These are phyloP conservation scores for Chaunax sp. DNA, from an alignment of 2,797 vertebrate genomes.

Conservation along the genomic window DNA sequence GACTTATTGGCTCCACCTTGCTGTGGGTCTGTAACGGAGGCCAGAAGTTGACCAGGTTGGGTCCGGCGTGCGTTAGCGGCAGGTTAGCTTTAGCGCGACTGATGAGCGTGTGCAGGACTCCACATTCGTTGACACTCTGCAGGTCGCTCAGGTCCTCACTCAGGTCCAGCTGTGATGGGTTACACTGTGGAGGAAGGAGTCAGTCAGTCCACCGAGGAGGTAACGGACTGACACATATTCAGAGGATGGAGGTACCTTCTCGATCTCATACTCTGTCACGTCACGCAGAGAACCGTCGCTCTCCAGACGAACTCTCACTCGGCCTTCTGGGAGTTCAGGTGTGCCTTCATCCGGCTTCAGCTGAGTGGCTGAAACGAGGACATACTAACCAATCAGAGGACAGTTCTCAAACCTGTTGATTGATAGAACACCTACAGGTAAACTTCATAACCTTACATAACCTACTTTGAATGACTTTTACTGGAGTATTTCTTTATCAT, in stretches of 20 bases:
- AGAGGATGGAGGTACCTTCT: constrained; percentile 79
- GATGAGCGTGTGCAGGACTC: constrained; percentile 85
- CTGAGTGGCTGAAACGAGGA: constrained; percentile 85
- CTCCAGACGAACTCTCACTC: constrained; percentile 86
- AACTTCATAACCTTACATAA: not conserved
- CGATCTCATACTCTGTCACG: constrained; percentile 85
- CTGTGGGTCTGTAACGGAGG: constrained; percentile 64
- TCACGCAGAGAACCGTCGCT: constrained; percentile 81
- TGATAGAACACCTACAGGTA: not conserved
- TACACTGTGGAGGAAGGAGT: constrained; percentile 78
- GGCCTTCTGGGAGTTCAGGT: constrained; percentile 86
- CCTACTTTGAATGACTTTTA: too few relatives aligned
- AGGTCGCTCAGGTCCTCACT: constrained; percentile 90
- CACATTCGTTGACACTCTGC: constrained; percentile 87
- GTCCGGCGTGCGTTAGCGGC: constrained; percentile 85
- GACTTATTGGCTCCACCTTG: constrained; percentile 68
- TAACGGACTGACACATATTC: rapidly evolving
- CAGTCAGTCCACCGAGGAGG: not conserved
- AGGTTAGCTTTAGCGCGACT: constrained; percentile 81
- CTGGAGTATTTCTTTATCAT: too few relatives aligned
- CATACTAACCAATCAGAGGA: constrained; percentile 22
- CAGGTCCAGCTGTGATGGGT: constrained; percentile 87
- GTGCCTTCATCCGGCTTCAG: constrained; percentile 95
- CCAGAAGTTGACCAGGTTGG: constrained; percentile 85
- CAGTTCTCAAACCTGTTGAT: not conserved